These are phyloP conservation scores for Sterrhoptilus dennistouni DNA, from an alignment of 2,113 vertebrate species.

Conservation along the genomic window DNA sequence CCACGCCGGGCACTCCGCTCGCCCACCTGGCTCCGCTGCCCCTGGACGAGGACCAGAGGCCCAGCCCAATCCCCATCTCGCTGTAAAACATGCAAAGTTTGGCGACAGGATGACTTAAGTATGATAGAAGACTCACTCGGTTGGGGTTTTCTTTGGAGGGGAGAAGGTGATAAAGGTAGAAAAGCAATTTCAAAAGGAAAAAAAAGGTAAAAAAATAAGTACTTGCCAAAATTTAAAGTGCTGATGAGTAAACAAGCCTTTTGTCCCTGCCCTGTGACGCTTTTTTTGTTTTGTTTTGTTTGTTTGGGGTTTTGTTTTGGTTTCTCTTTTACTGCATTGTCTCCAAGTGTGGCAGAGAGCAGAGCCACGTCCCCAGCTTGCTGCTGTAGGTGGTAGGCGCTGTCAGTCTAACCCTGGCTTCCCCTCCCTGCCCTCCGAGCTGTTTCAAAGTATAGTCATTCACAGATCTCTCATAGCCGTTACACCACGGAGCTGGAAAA, in stretches of 20 bases:
- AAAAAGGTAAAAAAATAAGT: background rate
- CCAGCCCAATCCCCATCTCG: background rate
- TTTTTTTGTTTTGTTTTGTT: background rate
- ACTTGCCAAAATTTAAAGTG: conserved; percentile 8
- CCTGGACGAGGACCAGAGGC: background rate
- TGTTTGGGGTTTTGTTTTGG: background rate
- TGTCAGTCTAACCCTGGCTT: background rate
- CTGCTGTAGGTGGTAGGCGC: conserved; percentile 45
- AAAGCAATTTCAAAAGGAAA: background rate
- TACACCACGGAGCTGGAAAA: background rate
- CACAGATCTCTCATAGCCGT: background rate
- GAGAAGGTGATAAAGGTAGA: background rate
- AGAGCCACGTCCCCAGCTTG: background rate
- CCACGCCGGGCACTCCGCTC: background rate
- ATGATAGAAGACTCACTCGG: background rate
- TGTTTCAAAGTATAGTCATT: background rate
- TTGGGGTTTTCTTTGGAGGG: background rate
- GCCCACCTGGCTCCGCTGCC: background rate
- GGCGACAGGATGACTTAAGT: background rate
- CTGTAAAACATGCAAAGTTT: background rate
- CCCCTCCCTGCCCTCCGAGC: background rate
- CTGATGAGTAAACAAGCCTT: conserved; percentile 51
- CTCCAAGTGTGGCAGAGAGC: background rate
- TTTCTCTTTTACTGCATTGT: background rate
- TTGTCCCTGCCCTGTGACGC: conserved; percentile 47